phyloP scores from a whole-genome alignment of 2,888 invertebrate species.

The Deroplatys truncata region DNA sequence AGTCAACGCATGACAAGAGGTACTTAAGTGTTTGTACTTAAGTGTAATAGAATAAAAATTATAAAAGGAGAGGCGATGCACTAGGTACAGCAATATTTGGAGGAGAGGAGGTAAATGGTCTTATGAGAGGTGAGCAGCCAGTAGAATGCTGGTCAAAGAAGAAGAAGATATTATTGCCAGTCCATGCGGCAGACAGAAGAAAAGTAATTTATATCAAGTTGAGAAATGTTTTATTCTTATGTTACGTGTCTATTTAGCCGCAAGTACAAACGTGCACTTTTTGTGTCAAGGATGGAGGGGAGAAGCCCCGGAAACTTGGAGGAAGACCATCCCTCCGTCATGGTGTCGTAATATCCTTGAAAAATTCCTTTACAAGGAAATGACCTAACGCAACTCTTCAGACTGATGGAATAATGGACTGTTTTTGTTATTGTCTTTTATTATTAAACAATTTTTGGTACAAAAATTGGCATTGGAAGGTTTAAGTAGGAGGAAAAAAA shows the following conservation, averaged over 20 bases:
- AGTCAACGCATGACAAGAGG: background rate
- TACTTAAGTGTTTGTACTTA: constrained; percentile 13
- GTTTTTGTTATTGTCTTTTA: constrained; percentile 14
- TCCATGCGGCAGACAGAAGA: background rate
- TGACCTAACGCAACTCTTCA: constrained; percentile 4
- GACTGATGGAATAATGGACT: constrained; percentile 17
- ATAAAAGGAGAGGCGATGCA: no score
- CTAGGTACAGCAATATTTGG: no score
- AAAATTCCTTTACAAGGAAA: background rate
- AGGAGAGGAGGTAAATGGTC: no score
- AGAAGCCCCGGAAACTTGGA: background rate
- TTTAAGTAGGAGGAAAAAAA: background rate
- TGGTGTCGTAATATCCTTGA: no score
- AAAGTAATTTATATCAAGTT: constrained; percentile 8
- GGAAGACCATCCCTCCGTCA: no score
- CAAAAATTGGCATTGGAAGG: background rate
- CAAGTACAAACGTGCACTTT: constrained; percentile 3
- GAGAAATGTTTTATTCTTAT: constrained; percentile 9
- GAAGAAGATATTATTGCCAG: no score
- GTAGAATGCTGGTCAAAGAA: no score
- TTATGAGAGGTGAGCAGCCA: no score
- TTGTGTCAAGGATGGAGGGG: background rate
- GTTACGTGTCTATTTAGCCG: constrained; percentile 13
- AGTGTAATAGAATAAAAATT: background rate
- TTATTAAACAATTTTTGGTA: constrained; percentile 20